Base-by-base conservation (phyloP, 2,888 invertebrate species). In the Anaspis maculata region DNA sequence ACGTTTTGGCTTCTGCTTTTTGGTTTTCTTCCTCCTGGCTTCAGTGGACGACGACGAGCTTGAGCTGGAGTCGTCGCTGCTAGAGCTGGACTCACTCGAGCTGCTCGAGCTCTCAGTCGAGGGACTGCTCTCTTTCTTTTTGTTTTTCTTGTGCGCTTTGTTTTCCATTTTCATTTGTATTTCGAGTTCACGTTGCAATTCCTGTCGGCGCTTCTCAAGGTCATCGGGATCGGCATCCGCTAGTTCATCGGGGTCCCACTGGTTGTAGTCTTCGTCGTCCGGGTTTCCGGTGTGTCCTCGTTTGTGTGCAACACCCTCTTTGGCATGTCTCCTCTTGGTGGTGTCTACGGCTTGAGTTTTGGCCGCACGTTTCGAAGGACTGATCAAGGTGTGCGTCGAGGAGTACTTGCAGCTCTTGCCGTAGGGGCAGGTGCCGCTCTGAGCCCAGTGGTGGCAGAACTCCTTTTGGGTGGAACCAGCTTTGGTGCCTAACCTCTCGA, bases 141-240 rank as follows among this genome's bases (percentile, higher is more conserved):
- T 78, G 42, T 79, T 77, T 57, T 80, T 79, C 43, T 79, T 76
- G 50, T 77, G 75, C 61, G 80, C 79, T 51, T 72, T 73, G 45
- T 69, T 73, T 56, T 83, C 83, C 72, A 81, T 81, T 71, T 81
- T 82, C 72, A 82, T 69, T 67, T 83, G 83, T 59, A 83, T 66
- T 61, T 83, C 83, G 62, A 85, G 68, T 69, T 85, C 83, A 52
- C 83, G 72, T 61, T 84, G 82, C 54, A 85, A 68, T 57, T 83
- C 76, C 57, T 77, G 78, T 43, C 84, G 70, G 49, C 83, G 72
- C 61, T 81, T 79, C 63, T 85, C 84, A 56, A 85, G 69, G 46
- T 78, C 81, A 61, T 83, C 83, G 41, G 84, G 82, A 66, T 85
- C 84, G 44, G 83, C 83, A 69, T 82, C 83, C 61, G 84, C 84